A percentile compares a stretch with the other conserved stretches of the same genome.
Conservation (phyloP, 2,797 vertebrate genomes). For the Sitta carolinensis region DNA sequence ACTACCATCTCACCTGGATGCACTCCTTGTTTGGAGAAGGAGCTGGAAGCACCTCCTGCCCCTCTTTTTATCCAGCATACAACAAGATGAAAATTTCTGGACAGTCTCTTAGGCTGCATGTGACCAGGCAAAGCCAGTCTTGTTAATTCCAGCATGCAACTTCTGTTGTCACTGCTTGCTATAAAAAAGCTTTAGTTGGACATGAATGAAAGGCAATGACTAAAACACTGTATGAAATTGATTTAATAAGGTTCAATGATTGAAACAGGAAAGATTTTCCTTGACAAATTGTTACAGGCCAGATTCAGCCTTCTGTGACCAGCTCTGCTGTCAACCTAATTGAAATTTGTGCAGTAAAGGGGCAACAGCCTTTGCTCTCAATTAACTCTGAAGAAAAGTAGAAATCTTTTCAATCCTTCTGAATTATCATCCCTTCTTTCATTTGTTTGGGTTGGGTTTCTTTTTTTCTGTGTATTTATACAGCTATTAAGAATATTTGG, state of each 20-base stretch:
- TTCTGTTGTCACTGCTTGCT: not conserved
- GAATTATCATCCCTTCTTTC: not conserved
- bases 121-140: not conserved
- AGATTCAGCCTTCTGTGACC: conserved; percentile 41
- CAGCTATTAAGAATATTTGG: not conserved
- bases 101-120: accelerated
- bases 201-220: conserved; percentile 3
- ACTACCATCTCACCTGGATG: not conserved
- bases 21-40: not conserved
- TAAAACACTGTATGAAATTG: conserved; percentile 25
- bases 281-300: conserved; percentile 17
- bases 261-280: conserved; percentile 41
- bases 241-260: conserved; percentile 38
- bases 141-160: not conserved
- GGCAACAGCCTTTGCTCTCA: conserved; percentile 14
- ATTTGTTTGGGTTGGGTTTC: not conserved
- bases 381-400: conserved; percentile 24
- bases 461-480: not conserved
- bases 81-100: not conserved
- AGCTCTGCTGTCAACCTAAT: conserved; percentile 7
- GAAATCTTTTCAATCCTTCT: not conserved
- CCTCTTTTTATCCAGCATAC: not conserved
- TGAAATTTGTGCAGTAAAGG: not conserved
- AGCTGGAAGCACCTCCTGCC: not conserved
- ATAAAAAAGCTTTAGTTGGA: not conserved